phyloP scores from a whole-genome alignment of 92 coral and sea anemone genomes.

The Metridium senile region DNA sequence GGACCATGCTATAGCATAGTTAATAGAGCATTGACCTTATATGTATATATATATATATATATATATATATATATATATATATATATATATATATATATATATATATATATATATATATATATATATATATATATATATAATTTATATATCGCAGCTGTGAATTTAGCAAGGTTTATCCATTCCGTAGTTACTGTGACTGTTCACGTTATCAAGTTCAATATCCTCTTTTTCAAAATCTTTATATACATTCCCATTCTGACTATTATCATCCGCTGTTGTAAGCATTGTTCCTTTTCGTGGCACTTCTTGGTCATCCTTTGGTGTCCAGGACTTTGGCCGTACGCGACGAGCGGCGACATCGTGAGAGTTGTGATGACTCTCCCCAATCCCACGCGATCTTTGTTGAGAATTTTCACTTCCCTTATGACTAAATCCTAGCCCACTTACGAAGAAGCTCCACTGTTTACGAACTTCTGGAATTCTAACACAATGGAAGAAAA shows the following conservation, averaged over 20 bases:
- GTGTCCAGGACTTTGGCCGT: constrained; percentile 11
- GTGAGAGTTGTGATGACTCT: constrained; percentile 34
- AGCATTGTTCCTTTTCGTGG: constrained; percentile 29
- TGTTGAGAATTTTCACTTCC: constrained; percentile 37
- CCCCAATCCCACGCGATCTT: constrained; percentile 67
- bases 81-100: no score
- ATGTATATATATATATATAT: no score
- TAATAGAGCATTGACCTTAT: no score
- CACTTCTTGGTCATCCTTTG: constrained; percentile 14
- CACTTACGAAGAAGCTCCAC: constrained; percentile 70
- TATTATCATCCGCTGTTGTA: constrained; percentile 6
- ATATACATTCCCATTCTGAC: background rate
- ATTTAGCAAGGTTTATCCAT: no score
- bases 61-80: no score
- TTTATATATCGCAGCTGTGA: no score
- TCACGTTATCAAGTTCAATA: constrained; percentile 12
- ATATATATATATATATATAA: no score
- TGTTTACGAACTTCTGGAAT: constrained; percentile 84
- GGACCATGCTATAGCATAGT: no score
- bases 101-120: no score
- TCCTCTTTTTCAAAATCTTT: background rate
- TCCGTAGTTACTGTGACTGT: background rate
- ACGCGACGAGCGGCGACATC: constrained; percentile 16
- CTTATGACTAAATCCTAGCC: constrained; percentile 50
- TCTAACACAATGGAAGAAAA: constrained; percentile 84